Conservation (phyloP, 2,113 vertebrate species). For the Noctilio leporinus region DNA sequence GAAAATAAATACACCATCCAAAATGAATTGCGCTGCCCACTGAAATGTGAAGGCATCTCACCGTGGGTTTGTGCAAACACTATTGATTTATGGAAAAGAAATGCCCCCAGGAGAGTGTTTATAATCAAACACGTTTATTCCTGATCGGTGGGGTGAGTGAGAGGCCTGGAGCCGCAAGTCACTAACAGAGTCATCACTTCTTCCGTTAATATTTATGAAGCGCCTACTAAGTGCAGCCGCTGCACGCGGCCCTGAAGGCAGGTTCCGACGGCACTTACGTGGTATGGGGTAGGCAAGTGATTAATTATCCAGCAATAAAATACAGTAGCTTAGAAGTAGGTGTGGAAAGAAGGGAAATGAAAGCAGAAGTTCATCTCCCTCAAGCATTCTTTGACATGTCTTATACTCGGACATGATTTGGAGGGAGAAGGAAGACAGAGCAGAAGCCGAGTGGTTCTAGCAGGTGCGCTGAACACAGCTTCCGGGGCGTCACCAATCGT, state of each 20-base stretch:
- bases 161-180: not conserved
- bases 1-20: conserved; percentile 31
- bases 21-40: not conserved
- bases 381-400: not conserved
- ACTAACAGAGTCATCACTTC: not conserved
- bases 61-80: not conserved
- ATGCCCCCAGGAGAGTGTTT: not conserved
- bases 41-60: not conserved
- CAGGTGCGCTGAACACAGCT: accelerated
- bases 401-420: not conserved
- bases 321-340: not conserved
- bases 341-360: not conserved
- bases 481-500: accelerated
- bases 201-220: not conserved
- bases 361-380: not conserved
- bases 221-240: not conserved
- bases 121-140: not conserved
- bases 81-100: conserved; percentile 15
- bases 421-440: not conserved
- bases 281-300: not conserved
- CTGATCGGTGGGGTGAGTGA: not conserved
- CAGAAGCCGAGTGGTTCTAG: accelerated
- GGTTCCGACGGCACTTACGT: accelerated
- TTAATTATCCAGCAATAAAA: not conserved
- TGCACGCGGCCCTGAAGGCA: accelerated